These are phyloP conservation scores for Pseudorhombus dupliciocellatus DNA, from an alignment of 2,113 vertebrate species.

Conservation along the genomic window DNA sequence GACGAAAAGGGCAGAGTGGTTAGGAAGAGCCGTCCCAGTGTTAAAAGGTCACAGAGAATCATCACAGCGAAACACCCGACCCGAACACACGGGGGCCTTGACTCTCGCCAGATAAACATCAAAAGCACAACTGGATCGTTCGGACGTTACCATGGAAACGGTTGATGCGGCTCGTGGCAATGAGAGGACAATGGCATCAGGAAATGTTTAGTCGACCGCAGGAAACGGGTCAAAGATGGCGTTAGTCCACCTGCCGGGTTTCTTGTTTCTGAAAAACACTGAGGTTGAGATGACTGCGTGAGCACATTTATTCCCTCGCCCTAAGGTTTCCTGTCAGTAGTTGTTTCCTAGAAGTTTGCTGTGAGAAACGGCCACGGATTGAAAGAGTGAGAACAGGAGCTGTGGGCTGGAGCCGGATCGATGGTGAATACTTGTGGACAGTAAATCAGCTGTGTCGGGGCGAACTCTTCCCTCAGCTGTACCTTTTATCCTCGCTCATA, in stretches of 20 bases:
- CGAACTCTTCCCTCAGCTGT: conserved; percentile 32
- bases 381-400: not conserved
- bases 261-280: not conserved
- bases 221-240: not conserved
- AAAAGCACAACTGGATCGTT: not conserved
- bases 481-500: conserved; percentile 52
- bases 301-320: not conserved
- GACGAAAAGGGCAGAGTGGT: conserved; percentile 45
- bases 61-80: not conserved
- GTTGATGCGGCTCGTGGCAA: too few relatives aligned
- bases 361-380: too few relatives aligned
- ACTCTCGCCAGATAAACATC: not conserved
- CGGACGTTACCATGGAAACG: not conserved
- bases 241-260: not conserved
- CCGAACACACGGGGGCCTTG: not conserved
- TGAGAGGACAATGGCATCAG: too few relatives aligned
- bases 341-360: not conserved
- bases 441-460: conserved; percentile 5
- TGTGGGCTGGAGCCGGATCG: not conserved
- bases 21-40: not conserved
- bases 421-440: not conserved
- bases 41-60: not conserved
- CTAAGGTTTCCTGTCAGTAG: not conserved
- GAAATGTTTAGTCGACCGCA: too few relatives aligned
- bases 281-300: not conserved